Conservation (phyloP, 2,113 vertebrate genomes). For the Acrocephalus kingi region DNA sequence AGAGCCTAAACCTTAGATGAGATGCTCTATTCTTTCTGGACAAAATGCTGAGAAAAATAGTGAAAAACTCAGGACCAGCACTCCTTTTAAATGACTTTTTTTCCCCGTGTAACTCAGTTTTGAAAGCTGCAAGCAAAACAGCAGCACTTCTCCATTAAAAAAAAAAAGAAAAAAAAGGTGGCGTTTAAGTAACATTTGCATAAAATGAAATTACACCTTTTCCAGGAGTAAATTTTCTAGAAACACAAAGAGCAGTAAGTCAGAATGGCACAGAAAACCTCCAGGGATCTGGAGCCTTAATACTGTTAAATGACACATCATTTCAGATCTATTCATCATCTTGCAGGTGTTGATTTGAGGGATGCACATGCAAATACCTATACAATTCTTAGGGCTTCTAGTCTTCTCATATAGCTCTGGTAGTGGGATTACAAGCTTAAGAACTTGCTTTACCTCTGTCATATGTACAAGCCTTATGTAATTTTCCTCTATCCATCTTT, state of each 20-base stretch:
- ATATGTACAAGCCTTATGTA: neutral
- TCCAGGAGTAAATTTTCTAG: neutral
- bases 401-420: neutral
- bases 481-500: neutral
- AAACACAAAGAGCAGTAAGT: neutral
- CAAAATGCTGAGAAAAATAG: neutral
- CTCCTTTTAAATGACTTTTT: neutral
- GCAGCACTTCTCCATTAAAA: neutral
- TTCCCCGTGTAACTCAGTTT: neutral
- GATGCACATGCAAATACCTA: neutral
- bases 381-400: neutral
- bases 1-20: neutral
- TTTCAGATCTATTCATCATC: neutral
- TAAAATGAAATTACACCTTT: neutral
- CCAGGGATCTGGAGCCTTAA: neutral
- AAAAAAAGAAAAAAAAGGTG: neutral
- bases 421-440: neutral
- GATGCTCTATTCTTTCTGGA: neutral
- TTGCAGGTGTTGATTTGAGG: neutral
- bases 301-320: neutral
- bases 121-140: neutral
- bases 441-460: neutral
- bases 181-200: neutral
- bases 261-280: neutral
- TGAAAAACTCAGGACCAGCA: neutral